Base-by-base conservation (phyloP, 2,888 invertebrate genomes). In the Drosophila tanythrix region DNA sequence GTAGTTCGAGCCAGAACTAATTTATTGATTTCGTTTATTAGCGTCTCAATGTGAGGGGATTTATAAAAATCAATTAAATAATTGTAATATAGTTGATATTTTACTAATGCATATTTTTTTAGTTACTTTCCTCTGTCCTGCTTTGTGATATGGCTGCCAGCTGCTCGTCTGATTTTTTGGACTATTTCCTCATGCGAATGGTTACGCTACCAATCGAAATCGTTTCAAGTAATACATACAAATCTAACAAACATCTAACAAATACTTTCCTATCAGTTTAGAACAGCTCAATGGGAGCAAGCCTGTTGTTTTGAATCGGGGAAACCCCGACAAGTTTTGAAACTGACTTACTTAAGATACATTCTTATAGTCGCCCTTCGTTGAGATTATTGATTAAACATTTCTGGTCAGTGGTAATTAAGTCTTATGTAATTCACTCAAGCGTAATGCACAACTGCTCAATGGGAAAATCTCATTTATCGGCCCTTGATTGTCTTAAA, bases 261-360 rank as follows among this genome's bases (percentile, higher is more conserved):
- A 0, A 75, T 31, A 1, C 2, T 8, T n/a, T 7, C n/a, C 0
- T 33, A 8, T 35, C 10, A 92, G 92, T 7, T 82, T 88, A 40
- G 86, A 91, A 60, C 92, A 92, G 18, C 87, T 89, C 18, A 90
- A 93, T 89, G 92, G 92, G 69, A 90, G 91, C 72, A 88, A 81
- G 43, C 92, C 93, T 33, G 83, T 93, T 15, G 83, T 93, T 18
- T 79, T 92, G 84, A 93, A 93, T 76, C 91, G 93, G 0, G 92
- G 90, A 21, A 92, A 93, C 1, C 81, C 87, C 0, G 76, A 93
- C 2, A 92, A 92, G 13, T 13, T 13, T 13, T 35, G 5, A 35
- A 35, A 13, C 35, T 0, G 3, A 10, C 0, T 10, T 33, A 33
- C 10, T 33, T 33, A 33, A 33, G 33, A 0, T 10, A 33, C 11